Conservation (phyloP, 2,888 invertebrate genomes). For the Frankliniella intonsa region DNA sequence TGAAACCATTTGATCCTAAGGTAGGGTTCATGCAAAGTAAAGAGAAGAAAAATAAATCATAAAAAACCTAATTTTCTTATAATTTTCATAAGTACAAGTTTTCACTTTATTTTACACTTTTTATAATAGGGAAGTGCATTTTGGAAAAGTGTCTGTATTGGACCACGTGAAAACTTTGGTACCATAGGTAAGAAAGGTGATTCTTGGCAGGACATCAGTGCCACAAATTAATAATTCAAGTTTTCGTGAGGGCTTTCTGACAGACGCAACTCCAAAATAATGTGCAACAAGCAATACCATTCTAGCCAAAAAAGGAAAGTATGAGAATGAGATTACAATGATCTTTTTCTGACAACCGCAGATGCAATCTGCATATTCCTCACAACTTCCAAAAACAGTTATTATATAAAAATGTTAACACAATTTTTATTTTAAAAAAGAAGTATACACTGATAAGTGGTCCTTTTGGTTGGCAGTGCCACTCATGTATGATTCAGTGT, state of each 20-base stretch:
- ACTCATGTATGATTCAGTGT: neutral
- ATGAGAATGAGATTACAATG: slow-evolving; percentile 1
- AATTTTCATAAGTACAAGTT: slow-evolving; percentile 23
- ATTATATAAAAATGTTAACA: neutral
- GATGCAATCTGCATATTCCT: neutral
- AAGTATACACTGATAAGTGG: slow-evolving; percentile 23
- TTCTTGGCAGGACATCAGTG: neutral
- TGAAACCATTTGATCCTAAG: too few species aligned
- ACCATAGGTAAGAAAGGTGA: neutral
- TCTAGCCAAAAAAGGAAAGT: slow-evolving; percentile 5
- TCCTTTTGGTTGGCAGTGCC: slow-evolving; percentile 18
- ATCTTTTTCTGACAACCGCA: neutral
- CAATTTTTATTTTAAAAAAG: neutral
- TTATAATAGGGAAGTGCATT: slow-evolving; percentile 21
- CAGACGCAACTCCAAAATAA: slow-evolving; percentile 19
- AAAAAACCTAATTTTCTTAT: slow-evolving; percentile 21
- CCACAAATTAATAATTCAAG: neutral
- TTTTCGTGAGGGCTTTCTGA: neutral
- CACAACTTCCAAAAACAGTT: neutral
- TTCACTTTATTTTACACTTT: slow-evolving; percentile 24
- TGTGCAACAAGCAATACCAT: slow-evolving; percentile 26
- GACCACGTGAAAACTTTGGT: slow-evolving; percentile 1
- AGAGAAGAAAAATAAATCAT: neutral
- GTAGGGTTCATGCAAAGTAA: neutral
- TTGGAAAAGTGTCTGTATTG: slow-evolving; percentile 7